phyloP scores from a whole-genome alignment of 2,113 vertebrate species.

The Antigone vipio region DNA sequence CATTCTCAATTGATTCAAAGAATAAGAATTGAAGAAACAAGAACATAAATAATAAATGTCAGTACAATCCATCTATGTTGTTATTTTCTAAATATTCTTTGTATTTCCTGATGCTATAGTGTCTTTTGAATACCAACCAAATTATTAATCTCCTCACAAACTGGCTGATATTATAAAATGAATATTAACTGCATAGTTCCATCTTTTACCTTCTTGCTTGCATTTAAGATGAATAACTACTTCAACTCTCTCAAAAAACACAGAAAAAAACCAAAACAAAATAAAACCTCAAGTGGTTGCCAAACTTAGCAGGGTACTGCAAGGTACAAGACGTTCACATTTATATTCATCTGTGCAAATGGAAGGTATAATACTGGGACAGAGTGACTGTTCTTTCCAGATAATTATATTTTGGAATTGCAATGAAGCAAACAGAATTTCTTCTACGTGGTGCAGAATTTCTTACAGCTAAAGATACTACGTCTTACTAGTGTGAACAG shows the following conservation, averaged over 20 bases:
- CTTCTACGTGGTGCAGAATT: background rate
- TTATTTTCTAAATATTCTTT: background rate
- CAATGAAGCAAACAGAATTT: background rate
- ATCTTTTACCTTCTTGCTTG: background rate
- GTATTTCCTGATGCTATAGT: background rate
- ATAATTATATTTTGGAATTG: conserved; percentile 13
- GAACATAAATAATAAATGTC: background rate
- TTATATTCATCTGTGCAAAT: conserved; percentile 43
- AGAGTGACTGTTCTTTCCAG: background rate
- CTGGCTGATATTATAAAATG: background rate
- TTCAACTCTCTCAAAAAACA: background rate
- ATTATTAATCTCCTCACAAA: background rate
- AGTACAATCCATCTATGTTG: background rate
- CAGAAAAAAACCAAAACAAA: background rate
- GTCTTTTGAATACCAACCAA: background rate
- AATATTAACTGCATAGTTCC: background rate
- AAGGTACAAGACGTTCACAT: background rate
- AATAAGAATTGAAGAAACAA: background rate
- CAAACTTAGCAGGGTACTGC: background rate
- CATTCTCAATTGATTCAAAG: background rate
- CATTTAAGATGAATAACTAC: conserved; percentile 25
- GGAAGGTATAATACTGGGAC: background rate
- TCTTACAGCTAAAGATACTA: background rate
- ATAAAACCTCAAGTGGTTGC: background rate
- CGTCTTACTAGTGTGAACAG: background rate